Conservation (phyloP, 2,888 invertebrate genomes). For the Drosophila aldrichi region DNA sequence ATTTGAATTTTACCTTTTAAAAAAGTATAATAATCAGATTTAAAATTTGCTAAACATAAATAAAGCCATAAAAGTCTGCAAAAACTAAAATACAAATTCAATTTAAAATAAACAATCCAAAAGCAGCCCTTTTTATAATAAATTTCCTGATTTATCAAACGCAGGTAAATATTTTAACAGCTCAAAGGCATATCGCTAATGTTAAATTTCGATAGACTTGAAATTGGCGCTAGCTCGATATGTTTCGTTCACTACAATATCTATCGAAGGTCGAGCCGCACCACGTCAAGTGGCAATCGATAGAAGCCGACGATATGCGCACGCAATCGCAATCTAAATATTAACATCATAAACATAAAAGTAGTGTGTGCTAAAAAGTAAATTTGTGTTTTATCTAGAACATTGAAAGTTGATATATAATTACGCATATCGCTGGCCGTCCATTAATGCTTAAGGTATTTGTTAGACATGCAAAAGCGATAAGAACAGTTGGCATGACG, state of each 20-base stretch:
- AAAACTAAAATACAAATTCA: background rate
- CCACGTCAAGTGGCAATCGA: constrained; percentile 2
- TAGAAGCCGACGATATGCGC: constrained; percentile 19
- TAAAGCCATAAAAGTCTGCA: background rate
- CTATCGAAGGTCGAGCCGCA: constrained; percentile 29
- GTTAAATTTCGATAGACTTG: background rate
- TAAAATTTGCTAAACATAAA: background rate
- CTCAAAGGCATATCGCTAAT: background rate
- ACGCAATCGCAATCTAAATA: constrained; percentile 9
- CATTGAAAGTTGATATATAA: background rate
- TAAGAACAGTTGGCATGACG: constrained; percentile 53
- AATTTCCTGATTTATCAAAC: background rate
- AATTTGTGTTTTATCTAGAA: constrained; percentile 27
- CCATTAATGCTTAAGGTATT: constrained; percentile 4
- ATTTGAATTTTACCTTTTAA: too few relatives aligned
- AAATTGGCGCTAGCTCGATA: background rate
- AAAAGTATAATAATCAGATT: background rate
- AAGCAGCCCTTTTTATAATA: background rate
- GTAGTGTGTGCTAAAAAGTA: background rate
- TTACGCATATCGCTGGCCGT: background rate
- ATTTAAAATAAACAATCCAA: background rate
- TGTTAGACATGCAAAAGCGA: constrained; percentile 18
- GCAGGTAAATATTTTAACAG: background rate
- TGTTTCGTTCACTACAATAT: constrained; percentile 4
- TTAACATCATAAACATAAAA: constrained; percentile 15